Conservation (phyloP, 1,140 invertebrate species). For the Centruroides sculpturatus region DNA sequence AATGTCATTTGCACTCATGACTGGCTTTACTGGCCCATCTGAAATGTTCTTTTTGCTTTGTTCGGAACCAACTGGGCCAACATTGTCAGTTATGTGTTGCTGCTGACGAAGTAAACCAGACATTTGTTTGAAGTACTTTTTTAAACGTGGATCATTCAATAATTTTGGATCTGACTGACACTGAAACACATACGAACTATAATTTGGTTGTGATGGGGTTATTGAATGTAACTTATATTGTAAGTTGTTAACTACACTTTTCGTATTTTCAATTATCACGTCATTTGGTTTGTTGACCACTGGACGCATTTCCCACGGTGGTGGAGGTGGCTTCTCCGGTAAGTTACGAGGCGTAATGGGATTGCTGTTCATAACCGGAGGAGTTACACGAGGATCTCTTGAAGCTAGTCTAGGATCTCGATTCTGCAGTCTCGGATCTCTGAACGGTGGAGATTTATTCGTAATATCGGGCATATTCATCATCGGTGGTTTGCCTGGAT, state of each 20-base stretch:
- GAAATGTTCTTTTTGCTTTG: too few relatives aligned
- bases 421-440: slow-evolving; percentile 12
- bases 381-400: neutral
- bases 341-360: neutral
- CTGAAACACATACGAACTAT: slow-evolving; percentile 9
- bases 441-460: neutral
- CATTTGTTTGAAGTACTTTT: slow-evolving; percentile 9
- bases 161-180: slow-evolving; percentile 13
- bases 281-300: neutral
- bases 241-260: neutral
- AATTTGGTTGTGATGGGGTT: slow-evolving; percentile 10
- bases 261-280: neutral
- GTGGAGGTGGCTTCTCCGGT: neutral
- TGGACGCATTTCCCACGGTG: neutral
- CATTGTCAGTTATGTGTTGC: neutral
- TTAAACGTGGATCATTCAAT: slow-evolving; percentile 18
- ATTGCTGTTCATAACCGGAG: neutral
- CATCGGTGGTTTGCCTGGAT: neutral
- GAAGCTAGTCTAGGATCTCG: slow-evolving; percentile 8
- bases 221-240: slow-evolving; percentile 13
- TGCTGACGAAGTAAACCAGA: neutral
- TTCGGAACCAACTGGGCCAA: neutral
- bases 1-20: too few relatives aligned
- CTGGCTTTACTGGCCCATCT: too few relatives aligned
- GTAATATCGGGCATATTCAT: too few relatives aligned